Percentiles rank a stretch among this genome's conserved stretches.
These are phyloP conservation scores for Tachysurus vachellii DNA, from an alignment of 2,113 vertebrate species.

Conservation along the genomic window DNA sequence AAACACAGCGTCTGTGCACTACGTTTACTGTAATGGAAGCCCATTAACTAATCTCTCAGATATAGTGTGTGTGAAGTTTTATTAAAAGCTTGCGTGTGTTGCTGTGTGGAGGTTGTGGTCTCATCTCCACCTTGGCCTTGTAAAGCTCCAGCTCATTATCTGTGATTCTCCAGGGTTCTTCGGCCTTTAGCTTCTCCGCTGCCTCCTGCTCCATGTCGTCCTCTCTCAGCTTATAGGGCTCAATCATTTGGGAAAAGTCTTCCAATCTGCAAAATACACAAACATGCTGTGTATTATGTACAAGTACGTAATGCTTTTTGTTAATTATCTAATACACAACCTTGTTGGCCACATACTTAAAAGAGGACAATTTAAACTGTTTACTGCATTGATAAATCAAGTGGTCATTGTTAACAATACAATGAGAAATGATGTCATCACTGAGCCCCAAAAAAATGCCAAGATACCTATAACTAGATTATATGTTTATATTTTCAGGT, in stretches of 20 bases:
- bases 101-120: neutral
- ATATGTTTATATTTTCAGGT: neutral
- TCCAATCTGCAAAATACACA: conserved; percentile 70
- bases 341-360: neutral
- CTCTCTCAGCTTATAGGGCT: conserved; percentile 91
- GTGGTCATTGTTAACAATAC: neutral
- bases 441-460: neutral
- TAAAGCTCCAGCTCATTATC: conserved; percentile 97
- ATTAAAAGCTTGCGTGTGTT: neutral
- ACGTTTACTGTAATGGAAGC: neutral
- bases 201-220: conserved; percentile 95
- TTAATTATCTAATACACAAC: neutral
- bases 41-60: neutral
- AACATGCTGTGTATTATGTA: neutral
- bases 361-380: neutral
- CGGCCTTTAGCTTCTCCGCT: conserved; percentile 92
- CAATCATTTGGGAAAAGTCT: conserved; percentile 92
- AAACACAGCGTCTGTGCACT: neutral
- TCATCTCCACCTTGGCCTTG: conserved; percentile 85
- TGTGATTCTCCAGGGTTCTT: conserved; percentile 96
- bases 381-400: neutral
- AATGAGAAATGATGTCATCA: neutral
- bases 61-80: neutral
- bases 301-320: neutral
- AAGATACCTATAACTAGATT: neutral